A percentile compares a stretch with the other conserved stretches of the same genome.
These are phyloP conservation scores for Epinephelus fuscoguttatus DNA, from an alignment of 2,113 vertebrate genomes.

Conservation along the genomic window DNA sequence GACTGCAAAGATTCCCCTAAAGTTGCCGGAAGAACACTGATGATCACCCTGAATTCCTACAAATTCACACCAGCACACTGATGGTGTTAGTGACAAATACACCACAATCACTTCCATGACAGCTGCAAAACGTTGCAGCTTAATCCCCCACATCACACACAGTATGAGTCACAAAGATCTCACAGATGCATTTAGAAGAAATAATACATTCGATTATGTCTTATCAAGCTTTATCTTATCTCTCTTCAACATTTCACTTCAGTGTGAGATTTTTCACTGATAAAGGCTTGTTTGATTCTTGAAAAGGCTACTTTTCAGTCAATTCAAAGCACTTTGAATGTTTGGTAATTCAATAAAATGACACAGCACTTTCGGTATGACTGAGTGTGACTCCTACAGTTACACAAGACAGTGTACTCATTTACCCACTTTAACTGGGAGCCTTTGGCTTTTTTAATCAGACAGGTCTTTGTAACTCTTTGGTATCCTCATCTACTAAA, in stretches of 20 bases:
- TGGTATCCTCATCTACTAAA: too few species aligned
- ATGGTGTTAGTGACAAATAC: conserved; percentile 70
- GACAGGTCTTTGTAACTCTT: too few species aligned
- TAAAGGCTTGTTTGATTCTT: not conserved
- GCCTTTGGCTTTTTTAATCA: not conserved
- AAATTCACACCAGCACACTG: conserved; percentile 46
- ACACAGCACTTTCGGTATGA: not conserved
- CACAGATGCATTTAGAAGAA: not conserved
- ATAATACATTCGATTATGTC: not conserved
- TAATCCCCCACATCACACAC: not conserved
- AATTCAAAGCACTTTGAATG: not conserved
- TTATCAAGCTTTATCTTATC: too few species aligned
- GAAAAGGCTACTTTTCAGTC: not conserved
- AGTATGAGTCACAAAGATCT: conserved; percentile 35
- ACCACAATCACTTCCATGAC: conserved; percentile 39
- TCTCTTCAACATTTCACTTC: not conserved
- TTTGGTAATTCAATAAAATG: not conserved
- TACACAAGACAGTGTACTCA: not conserved
- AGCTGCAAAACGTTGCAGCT: not conserved
- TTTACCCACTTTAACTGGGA: not conserved
- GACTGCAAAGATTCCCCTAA: conserved; percentile 21
- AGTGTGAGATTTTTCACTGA: not conserved
- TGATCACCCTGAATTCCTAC: conserved; percentile 14
- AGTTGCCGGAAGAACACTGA: not conserved
- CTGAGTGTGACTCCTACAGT: not conserved